These are phyloP conservation scores for Colaptes auratus DNA, from an alignment of 2,113 vertebrate genomes.

Conservation along the genomic window DNA sequence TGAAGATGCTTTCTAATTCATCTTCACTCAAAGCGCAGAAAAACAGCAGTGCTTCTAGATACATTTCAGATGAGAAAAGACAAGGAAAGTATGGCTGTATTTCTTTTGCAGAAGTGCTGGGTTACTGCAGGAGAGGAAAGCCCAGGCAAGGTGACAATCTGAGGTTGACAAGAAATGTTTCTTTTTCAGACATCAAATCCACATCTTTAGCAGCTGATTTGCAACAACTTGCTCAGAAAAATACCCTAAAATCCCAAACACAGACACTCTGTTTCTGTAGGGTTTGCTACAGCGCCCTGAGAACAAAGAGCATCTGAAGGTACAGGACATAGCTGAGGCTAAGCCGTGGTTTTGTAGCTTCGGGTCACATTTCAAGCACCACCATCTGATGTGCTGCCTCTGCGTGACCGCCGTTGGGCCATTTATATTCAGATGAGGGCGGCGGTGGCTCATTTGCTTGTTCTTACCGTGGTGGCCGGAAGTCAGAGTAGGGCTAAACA, in stretches of 20 bases:
- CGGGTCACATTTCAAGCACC: background rate
- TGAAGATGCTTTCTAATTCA: background rate
- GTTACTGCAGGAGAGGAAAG: background rate
- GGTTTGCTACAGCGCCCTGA: background rate
- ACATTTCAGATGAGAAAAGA: background rate
- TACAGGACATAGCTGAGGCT: background rate
- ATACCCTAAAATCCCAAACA: background rate
- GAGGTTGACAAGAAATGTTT: background rate
- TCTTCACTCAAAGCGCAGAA: background rate
- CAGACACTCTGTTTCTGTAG: background rate
- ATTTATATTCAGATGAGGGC: fast-evolving
- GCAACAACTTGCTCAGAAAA: background rate
- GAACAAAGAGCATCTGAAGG: background rate
- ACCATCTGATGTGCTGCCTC: background rate
- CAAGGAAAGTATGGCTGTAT: background rate
- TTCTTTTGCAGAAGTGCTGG: background rate
- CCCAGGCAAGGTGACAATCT: background rate
- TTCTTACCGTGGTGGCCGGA: fast-evolving
- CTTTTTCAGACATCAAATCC: background rate
- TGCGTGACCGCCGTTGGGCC: background rate
- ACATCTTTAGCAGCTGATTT: constrained; percentile 1
- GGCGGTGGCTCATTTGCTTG: background rate
- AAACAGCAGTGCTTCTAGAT: background rate
- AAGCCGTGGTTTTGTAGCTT: background rate
- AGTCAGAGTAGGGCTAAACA: background rate